Evolutionary conservation across 92 coral and sea anemone species (phyloP).

Genomic region (Chrysogorgia sp.): DNA sequence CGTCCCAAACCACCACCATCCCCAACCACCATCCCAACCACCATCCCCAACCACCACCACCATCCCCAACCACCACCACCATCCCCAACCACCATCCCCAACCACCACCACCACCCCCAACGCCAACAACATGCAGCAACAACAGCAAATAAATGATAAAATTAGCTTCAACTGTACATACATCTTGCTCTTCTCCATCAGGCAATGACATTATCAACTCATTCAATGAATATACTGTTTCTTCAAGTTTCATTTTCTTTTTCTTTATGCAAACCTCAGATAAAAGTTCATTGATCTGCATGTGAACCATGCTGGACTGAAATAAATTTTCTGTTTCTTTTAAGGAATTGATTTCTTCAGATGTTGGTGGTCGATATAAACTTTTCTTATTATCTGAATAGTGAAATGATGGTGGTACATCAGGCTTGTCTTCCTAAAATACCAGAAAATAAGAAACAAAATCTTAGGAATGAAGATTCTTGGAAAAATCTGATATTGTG

Average conservation of each 20-base stretch:
- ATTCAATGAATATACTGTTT: constrained; percentile 70
- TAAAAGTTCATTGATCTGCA: constrained; percentile 92
- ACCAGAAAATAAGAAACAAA: neutral
- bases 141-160: too few relatives aligned
- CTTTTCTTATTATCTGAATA: constrained; percentile 60
- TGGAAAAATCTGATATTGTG: too few relatives aligned
- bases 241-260: constrained; percentile 70
- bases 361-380: constrained; percentile 89
- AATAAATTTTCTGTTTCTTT: constrained; percentile 95
- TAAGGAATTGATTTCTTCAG: constrained; percentile 82
- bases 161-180: constrained; percentile 57
- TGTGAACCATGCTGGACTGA: constrained; percentile 88
- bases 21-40: too few relatives aligned
- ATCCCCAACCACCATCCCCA: too few relatives aligned
- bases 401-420: constrained; percentile 31
- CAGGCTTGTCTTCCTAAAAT: constrained; percentile 11
- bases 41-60: too few relatives aligned
- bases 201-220: constrained; percentile 71
- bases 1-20: too few relatives aligned
- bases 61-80: too few relatives aligned
- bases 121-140: too few relatives aligned
- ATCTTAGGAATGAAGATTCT: neutral
- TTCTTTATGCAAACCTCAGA: constrained; percentile 81
- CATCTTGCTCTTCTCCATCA: constrained; percentile 77
- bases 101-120: too few relatives aligned